Percentiles rank a stretch among this genome's conserved stretches.
Evolutionary conservation across 2,113 vertebrate genomes (phyloP).

Genomic region (Tamias sibiricus): DNA sequence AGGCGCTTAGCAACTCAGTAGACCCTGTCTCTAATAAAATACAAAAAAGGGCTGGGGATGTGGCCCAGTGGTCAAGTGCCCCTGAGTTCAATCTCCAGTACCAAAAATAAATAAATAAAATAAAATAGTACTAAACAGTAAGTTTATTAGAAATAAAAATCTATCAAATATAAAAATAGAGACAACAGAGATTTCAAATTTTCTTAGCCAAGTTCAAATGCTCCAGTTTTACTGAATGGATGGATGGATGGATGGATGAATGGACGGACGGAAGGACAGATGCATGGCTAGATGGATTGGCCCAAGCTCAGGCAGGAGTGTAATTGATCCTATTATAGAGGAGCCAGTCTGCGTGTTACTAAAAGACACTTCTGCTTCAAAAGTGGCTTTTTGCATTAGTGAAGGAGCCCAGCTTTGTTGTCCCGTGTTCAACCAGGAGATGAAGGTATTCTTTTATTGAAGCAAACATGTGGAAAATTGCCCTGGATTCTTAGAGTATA

Average conservation of each 20-base stretch:
- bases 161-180: neutral
- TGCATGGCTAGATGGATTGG: too few relatives aligned
- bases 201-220: constrained; percentile 66
- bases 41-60: too few relatives aligned
- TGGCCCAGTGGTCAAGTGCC: too few relatives aligned
- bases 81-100: too few relatives aligned
- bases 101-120: too few relatives aligned
- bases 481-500: constrained; percentile 83
- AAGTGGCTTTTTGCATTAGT: constrained; percentile 89
- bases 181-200: constrained; percentile 65
- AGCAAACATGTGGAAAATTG: constrained; percentile 89
- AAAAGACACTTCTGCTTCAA: constrained; percentile 88
- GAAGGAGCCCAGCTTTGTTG: constrained; percentile 78
- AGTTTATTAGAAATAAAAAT: neutral
- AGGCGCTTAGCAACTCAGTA: too few relatives aligned
- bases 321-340: constrained; percentile 71
- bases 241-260: accelerated
- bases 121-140: neutral
- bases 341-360: constrained; percentile 74
- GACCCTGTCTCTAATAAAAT: too few relatives aligned
- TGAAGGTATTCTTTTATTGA: constrained; percentile 88
- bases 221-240: neutral
- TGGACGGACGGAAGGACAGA: neutral
- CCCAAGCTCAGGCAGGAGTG: constrained; percentile 57
- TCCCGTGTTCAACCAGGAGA: constrained; percentile 81